Percentiles rank a stretch among this genome's conserved stretches.
Conservation (phyloP, 2,888 invertebrate genomes). For the Keiferia lycopersicella region DNA sequence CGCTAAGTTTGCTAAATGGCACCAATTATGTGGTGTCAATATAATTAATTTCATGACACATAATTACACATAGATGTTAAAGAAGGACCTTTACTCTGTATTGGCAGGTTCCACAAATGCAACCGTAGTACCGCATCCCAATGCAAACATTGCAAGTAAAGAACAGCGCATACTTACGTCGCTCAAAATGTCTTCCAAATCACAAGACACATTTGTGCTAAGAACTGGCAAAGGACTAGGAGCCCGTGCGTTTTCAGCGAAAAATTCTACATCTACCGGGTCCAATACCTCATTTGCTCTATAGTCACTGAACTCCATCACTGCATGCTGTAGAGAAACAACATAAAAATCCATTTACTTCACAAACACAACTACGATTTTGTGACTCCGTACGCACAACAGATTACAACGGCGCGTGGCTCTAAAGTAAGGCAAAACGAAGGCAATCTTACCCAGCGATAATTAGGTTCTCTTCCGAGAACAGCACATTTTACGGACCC, state of each 20-base stretch:
- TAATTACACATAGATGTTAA: background rate
- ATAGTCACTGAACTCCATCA: slow-evolving; percentile 78
- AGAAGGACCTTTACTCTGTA: slow-evolving; percentile 3
- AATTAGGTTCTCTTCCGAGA: slow-evolving; percentile 77
- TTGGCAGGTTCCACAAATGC: background rate
- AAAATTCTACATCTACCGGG: slow-evolving; percentile 66
- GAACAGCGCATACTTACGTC: slow-evolving; percentile 63
- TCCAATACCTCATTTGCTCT: slow-evolving; percentile 69
- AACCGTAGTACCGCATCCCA: background rate
- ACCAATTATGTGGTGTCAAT: slow-evolving; percentile 3
- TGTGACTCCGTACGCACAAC: slow-evolving; percentile 36
- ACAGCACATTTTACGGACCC: slow-evolving; percentile 63
- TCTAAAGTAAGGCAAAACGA: slow-evolving; percentile 30
- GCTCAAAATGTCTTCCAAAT: slow-evolving; percentile 78
- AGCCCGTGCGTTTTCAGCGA: slow-evolving; percentile 60
- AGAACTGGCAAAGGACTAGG: slow-evolving; percentile 69
- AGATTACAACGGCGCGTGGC: slow-evolving; percentile 32
- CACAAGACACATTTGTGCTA: slow-evolving; percentile 66
- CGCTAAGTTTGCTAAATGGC: background rate
- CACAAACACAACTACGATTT: slow-evolving; percentile 50
- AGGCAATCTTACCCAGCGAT: slow-evolving; percentile 68
- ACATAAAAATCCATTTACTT: slow-evolving; percentile 51
- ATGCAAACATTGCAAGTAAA: slow-evolving; percentile 10
- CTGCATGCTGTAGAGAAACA: slow-evolving; percentile 70
- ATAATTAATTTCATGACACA: slow-evolving; percentile 9